These are phyloP conservation scores for Brachymystax lenok DNA, from an alignment of 2,797 vertebrate species.

Conservation along the genomic window DNA sequence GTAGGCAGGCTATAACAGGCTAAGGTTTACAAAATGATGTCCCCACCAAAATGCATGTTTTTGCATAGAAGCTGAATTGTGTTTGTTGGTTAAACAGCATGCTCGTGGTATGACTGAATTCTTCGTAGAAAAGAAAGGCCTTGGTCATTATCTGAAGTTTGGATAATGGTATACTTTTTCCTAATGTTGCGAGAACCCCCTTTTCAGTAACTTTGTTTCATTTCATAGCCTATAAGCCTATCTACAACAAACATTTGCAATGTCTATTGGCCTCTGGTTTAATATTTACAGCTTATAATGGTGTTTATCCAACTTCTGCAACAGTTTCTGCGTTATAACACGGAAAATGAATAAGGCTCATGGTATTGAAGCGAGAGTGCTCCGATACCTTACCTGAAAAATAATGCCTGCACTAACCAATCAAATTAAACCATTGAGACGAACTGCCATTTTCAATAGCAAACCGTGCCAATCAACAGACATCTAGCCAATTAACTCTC, in stretches of 20 bases:
- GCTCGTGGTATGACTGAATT: background rate
- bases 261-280: background rate
- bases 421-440: conserved; percentile 78
- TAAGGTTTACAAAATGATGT: background rate
- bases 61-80: background rate
- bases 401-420: conserved; percentile 80
- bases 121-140: background rate
- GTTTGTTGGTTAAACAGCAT: background rate
- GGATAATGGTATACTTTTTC: background rate
- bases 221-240: background rate
- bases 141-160: background rate
- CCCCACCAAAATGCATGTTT: background rate
- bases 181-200: background rate
- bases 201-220: background rate
- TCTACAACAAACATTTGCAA: background rate
- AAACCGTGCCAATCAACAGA: conserved; percentile 83
- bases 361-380: conserved; percentile 57
- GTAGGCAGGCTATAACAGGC: background rate
- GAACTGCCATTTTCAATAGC: conserved; percentile 86
- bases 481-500: conserved; percentile 81
- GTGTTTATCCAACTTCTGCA: conserved; percentile 32
- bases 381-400: conserved; percentile 84
- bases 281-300: background rate
- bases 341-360: conserved; percentile 36
- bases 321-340: conserved; percentile 44